These are phyloP conservation scores for Samia ricini DNA, from an alignment of 1,140 invertebrate genomes.

Conservation along the genomic window DNA sequence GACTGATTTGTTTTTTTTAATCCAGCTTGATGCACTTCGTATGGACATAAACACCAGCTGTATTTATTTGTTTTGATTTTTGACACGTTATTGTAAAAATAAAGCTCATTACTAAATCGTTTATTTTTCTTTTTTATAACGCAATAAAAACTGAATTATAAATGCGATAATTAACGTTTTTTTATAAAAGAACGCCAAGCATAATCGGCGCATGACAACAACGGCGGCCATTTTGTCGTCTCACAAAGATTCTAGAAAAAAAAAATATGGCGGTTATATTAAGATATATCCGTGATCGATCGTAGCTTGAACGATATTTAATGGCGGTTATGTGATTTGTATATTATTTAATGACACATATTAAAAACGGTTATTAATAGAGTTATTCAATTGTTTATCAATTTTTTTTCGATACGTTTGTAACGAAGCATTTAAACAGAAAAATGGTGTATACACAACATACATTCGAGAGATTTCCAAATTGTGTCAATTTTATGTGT, in stretches of 20 bases:
- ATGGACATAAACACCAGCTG: background rate
- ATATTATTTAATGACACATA: background rate
- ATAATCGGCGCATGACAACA: background rate
- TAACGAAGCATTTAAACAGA: background rate
- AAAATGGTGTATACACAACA: background rate
- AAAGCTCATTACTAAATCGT: too few relatives aligned
- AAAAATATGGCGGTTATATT: background rate
- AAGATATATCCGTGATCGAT: background rate
- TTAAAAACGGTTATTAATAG: background rate
- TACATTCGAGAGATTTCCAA: background rate
- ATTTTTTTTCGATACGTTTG: background rate
- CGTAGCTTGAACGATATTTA: background rate
- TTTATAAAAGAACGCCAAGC: background rate
- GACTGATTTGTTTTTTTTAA: conserved; percentile 20
- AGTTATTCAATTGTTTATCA: background rate
- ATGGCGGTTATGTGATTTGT: background rate
- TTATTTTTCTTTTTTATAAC: too few relatives aligned
- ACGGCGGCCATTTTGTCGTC: background rate
- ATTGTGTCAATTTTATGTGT: background rate
- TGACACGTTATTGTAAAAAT: too few relatives aligned
- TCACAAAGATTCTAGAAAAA: background rate
- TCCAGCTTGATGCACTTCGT: background rate
- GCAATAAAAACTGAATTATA: background rate
- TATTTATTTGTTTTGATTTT: background rate
- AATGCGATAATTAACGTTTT: background rate